A percentile compares a stretch with the other conserved stretches of the same genome.
phyloP scores from a whole-genome alignment of 2,797 vertebrate species.

The Hemitrygon akajei region DNA sequence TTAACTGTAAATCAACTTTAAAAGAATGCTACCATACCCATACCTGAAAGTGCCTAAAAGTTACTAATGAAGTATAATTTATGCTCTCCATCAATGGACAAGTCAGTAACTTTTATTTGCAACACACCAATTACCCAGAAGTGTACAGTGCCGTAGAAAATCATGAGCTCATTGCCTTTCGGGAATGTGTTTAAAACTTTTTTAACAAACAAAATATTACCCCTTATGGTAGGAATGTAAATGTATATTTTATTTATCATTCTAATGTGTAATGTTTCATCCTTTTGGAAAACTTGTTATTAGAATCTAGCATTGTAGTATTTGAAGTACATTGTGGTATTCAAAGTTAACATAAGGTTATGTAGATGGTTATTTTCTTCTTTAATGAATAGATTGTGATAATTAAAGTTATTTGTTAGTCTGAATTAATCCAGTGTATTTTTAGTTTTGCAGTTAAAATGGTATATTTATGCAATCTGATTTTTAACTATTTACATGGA shows the following conservation, averaged over 20 bases:
- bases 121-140: too few species aligned
- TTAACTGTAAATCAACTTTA: neutral
- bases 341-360: neutral
- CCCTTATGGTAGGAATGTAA: neutral
- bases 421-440: neutral
- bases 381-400: neutral
- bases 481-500: neutral
- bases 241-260: neutral
- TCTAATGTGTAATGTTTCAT: neutral
- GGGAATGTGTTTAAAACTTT: neutral
- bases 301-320: neutral
- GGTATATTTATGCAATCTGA: neutral
- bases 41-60: neutral
- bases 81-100: neutral
- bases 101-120: too few species aligned
- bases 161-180: neutral
- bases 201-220: neutral
- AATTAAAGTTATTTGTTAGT: neutral
- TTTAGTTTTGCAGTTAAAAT: neutral
- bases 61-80: neutral
- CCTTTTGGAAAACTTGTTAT: neutral
- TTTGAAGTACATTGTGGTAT: neutral
- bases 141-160: neutral
- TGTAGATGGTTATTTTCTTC: neutral
- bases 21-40: neutral